phyloP scores from a whole-genome alignment of 2,888 invertebrate genomes.

The Sepioteuthis lessoniana region DNA sequence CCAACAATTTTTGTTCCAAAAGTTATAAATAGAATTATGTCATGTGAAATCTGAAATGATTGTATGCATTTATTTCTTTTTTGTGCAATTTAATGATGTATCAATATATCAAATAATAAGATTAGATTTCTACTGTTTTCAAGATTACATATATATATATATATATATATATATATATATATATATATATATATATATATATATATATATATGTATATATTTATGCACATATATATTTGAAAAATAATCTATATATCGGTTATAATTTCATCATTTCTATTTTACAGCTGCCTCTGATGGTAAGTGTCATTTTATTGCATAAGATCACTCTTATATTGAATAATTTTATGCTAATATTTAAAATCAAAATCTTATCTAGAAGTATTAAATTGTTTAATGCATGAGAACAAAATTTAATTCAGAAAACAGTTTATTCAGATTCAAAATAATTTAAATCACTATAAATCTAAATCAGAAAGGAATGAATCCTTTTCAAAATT shows the following conservation, averaged over 20 bases:
- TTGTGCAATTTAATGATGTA: not conserved
- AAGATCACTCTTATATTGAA: not conserved
- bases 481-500: not conserved
- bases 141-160: not conserved
- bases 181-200: not conserved
- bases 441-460: not conserved
- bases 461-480: not conserved
- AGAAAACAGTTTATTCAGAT: not conserved
- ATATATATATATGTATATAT: not conserved
- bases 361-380: not conserved
- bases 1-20: not conserved
- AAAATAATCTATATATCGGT: not conserved
- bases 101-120: not conserved
- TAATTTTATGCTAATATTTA: not conserved
- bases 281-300: not conserved
- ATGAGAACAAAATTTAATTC: not conserved
- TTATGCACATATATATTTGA: no score
- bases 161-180: conserved; percentile 42
- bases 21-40: not conserved
- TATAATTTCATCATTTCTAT: not conserved
- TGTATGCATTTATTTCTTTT: not conserved
- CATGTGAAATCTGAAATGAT: not conserved
- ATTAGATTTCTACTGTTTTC: not conserved
- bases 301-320: not conserved
- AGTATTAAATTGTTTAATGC: not conserved